A percentile compares a stretch with the other conserved stretches of the same genome.
Conservation (phyloP, 2,113 vertebrate genomes). For the Cavia porcellus region DNA sequence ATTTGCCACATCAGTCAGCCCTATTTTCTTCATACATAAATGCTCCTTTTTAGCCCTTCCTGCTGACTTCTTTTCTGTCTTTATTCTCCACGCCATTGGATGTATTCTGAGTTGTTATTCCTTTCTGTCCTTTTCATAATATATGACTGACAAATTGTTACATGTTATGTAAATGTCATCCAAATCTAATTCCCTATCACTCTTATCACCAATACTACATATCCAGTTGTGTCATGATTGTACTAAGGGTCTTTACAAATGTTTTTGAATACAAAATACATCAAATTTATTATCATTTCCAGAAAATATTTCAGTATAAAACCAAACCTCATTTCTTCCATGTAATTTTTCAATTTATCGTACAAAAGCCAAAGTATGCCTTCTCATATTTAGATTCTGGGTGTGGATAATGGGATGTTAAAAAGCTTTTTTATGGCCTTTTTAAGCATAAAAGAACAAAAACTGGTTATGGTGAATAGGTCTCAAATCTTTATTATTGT, state of each 20-base stretch:
- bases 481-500: not conserved
- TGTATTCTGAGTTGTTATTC: not conserved
- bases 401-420: not conserved
- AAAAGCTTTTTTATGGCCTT: not conserved
- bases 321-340: not conserved
- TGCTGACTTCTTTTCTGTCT: not conserved
- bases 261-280: not conserved
- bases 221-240: not conserved
- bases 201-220: not conserved
- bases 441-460: not conserved
- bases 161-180: not conserved
- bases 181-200: not conserved
- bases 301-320: not conserved
- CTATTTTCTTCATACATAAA: not conserved
- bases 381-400: not conserved
- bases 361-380: not conserved
- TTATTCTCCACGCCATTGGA: not conserved
- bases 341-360: not conserved
- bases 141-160: not conserved
- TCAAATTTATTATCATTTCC: not conserved
- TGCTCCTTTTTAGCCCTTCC: not conserved
- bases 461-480: not conserved
- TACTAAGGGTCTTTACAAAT: not conserved
- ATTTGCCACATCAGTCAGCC: accelerated
- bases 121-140: not conserved